These are phyloP conservation scores for Saccostrea echinata DNA, from an alignment of 1,140 invertebrate species.

Conservation along the genomic window DNA sequence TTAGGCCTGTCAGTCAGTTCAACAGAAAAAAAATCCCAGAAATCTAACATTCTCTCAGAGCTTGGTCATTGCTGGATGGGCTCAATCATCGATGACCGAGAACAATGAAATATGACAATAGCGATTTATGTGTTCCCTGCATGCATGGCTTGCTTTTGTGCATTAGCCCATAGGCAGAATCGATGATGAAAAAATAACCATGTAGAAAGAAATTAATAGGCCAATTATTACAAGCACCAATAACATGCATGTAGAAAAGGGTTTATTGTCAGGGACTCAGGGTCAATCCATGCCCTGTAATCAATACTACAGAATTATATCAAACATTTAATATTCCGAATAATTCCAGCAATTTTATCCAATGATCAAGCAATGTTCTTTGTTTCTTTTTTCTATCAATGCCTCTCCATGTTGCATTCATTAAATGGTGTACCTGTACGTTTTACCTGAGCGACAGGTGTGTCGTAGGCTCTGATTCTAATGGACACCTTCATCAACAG, in stretches of 20 bases:
- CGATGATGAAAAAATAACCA: conserved; percentile 37
- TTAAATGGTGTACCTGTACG: conserved; percentile 7
- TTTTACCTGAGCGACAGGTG: conserved; percentile 26
- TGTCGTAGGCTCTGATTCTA: background rate
- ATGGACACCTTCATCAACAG: conserved; percentile 18
- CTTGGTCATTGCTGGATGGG: background rate
- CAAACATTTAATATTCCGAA: conserved; percentile 18
- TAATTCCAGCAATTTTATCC: conserved; percentile 39
- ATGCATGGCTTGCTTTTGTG: conserved; percentile 31
- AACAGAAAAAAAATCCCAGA: background rate
- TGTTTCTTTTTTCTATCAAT: conserved; percentile 7
- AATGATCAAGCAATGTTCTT: conserved; percentile 7
- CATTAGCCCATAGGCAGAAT: conserved; percentile 35
- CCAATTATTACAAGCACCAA: conserved; percentile 23
- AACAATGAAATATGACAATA: conserved; percentile 33
- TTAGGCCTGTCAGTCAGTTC: background rate
- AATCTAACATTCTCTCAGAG: background rate
- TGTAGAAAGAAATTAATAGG: conserved; percentile 37
- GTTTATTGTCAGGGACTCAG: background rate
- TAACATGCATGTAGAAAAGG: conserved; percentile 10
- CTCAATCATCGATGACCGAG: conserved; percentile 22
- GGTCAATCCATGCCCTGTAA: conserved; percentile 4
- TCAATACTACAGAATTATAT: conserved; percentile 27
- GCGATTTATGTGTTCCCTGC: conserved; percentile 6
- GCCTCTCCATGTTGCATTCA: conserved; percentile 8